These are phyloP conservation scores for Spizella passerina DNA, from an alignment of 2,797 vertebrate species.

Conservation along the genomic window DNA sequence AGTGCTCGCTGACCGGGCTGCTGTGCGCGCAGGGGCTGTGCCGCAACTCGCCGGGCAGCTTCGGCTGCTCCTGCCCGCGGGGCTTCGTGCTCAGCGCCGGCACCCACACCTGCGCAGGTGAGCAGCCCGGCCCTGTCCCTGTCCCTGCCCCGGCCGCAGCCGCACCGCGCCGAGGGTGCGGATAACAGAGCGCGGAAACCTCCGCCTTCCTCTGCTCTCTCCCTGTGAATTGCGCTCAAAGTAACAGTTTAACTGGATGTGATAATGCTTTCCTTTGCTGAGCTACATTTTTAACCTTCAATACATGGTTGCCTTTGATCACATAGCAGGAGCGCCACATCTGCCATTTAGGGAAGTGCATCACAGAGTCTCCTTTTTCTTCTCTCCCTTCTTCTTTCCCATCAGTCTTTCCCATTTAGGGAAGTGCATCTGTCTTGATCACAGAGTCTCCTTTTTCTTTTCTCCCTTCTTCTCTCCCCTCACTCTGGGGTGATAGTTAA, in stretches of 20 bases:
- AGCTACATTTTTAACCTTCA: background rate
- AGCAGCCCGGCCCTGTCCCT: too few species aligned
- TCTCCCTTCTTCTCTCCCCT: background rate
- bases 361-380: background rate
- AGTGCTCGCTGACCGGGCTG: slow-evolving; percentile 86
- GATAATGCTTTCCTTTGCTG: background rate
- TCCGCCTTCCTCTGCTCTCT: too few species aligned
- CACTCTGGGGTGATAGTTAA: background rate
- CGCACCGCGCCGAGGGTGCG: too few species aligned
- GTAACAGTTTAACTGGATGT: background rate
- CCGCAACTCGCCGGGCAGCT: slow-evolving; percentile 89
- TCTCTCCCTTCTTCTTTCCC: background rate
- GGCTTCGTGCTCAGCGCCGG: slow-evolving; percentile 76
- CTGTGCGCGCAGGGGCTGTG: slow-evolving; percentile 91
- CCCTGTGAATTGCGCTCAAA: too few species aligned
- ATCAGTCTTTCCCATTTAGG: background rate
- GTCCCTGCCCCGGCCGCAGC: too few species aligned
- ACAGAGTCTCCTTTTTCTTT: background rate
- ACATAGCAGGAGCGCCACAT: background rate
- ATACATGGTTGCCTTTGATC: background rate
- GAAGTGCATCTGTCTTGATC: background rate
- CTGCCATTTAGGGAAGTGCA: background rate
- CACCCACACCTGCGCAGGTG: slow-evolving; percentile 81
- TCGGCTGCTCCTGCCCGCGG: slow-evolving; percentile 84
- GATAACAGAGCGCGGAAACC: too few species aligned